Evolutionary conservation across 2,888 invertebrate species (phyloP), one percentile per base, ranked within the genome.

Genomic region (Drosophila pullipes): DNA sequence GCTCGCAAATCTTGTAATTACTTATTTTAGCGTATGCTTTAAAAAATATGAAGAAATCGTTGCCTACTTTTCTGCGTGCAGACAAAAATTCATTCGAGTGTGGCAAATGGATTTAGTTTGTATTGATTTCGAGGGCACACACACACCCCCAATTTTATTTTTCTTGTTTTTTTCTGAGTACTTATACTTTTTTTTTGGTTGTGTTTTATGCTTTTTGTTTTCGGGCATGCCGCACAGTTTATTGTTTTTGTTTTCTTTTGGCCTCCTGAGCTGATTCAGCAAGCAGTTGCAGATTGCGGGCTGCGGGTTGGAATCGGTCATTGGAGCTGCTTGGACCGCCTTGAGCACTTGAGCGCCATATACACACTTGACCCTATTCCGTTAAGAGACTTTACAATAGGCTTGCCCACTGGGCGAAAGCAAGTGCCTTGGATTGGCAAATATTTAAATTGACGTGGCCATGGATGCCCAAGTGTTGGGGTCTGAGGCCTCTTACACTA

Each of bases 191-290:
- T 54, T 54, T 55, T 28, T 22, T 18, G 11, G 13, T 30, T 41
- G 28, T 37, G 49, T 59, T 61, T 64, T 70, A 53, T 66, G 52
- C 59, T 72, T 44, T 66, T 70, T 55, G 49, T 58, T 67, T 76
- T 84, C 57, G 59, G 78, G 68, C 71, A 61, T 53, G 71, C 78
- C 74, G 41, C 67, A 82, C 60, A 70, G 82, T 85, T 90, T 90
- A 86, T 90, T 88, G 89, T 88, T 90, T 90, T 85, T 88, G 89
- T 90, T 88, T 90, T 90, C 85, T 78, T 90, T 83, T 64, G 69
- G 73, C 50, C 50, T 59, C 67, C 54, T 65, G 63, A 58, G 78
- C 60, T 58, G 50, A 57, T 65, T 67, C 67, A 41, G 58, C 69
- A 61, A 68, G 70, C 67, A 66, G 68, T 44, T 52, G 31, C 31